Evolutionary conservation across 2,797 vertebrate genomes (phyloP).

Genomic region (Glyptemys insculpta): DNA sequence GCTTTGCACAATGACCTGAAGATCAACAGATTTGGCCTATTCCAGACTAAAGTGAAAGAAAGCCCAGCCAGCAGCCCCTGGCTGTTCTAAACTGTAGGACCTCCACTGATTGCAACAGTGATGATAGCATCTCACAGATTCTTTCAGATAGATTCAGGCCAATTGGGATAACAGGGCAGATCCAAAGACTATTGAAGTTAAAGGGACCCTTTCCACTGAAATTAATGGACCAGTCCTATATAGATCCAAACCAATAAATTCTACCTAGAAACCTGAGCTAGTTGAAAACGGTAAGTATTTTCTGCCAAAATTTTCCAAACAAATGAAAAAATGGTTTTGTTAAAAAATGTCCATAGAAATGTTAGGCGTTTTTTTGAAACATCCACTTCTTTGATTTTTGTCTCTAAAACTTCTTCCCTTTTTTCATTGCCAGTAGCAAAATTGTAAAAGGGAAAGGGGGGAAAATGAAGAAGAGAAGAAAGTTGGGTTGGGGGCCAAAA

Average conservation of each 20-base stretch:
- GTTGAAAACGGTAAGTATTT: neutral
- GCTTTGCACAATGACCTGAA: conserved; percentile 76
- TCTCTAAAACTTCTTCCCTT: neutral
- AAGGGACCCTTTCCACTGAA: neutral
- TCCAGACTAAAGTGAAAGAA: conserved; percentile 47
- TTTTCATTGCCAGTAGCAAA: neutral
- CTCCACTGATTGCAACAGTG: neutral
- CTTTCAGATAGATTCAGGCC: neutral
- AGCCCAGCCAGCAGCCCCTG: conserved; percentile 26
- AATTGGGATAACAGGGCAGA: conserved; percentile 12
- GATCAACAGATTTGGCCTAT: conserved; percentile 58
- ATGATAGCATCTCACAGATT: neutral
- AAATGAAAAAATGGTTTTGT: neutral
- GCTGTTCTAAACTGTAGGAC: neutral
- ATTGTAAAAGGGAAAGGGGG: neutral
- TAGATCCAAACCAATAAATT: neutral
- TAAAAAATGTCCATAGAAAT: neutral
- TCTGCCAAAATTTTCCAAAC: neutral
- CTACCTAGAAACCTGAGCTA: neutral
- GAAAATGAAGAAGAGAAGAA: neutral
- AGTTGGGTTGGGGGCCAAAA: neutral
- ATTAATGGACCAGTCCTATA: neutral
- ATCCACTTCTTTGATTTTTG: neutral
- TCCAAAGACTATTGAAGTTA: neutral
- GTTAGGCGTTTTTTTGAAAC: neutral